Evolutionary conservation across 2,888 invertebrate genomes (phyloP), one percentile per base, ranked within the genome.

Genomic region (Drosophila glabriapex): DNA sequence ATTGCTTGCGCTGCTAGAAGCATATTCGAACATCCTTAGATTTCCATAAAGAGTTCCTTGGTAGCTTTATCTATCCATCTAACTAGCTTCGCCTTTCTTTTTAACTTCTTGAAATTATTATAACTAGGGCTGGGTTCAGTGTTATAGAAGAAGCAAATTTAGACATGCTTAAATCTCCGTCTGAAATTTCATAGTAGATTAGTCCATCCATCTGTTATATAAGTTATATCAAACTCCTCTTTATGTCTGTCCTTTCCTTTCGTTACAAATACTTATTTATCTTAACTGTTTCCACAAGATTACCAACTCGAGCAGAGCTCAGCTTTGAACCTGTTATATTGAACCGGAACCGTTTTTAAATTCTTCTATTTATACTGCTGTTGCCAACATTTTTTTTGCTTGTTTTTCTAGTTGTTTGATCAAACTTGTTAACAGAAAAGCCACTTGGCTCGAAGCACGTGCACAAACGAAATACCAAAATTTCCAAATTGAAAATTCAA

Each of bases 401-500:
- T 39, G 16, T 62, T 7, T 37, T 41, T 19, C 7, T 62, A 7
- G 14, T 52, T 43, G 46, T 16, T 46, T 31, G 19, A 35, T 22
- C 43, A 43, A 71, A 68, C 56, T 68, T 52, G 70, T 59, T 70
- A 68, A 29, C 62, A 62, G 31, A 49, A 56, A 56, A 60, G 37
- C 49, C 66, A 66, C n/a, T 59, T 43, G 50, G 49, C 6, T 55
- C 28, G 22, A n/a, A 54, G 37, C 28, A 56, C 49, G 63, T 68
- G 37, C 39, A 64, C 35, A 65, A 72, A 46, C 41, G 33, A 67
- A 60, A 58, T 58, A 43, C 46, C 61, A 46, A 73, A 73, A 60
- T 71, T 68, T 52, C 41, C 46, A 66, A 78, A 67, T 56, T 62
- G 68, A 69, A 77, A 83, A 80, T 79, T 56, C 68, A 35, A 68